Evolutionary conservation across 1,140 invertebrate genomes (phyloP), one percentile per base, ranked within the genome.

Genomic region (Sweltsa coloradensis): DNA sequence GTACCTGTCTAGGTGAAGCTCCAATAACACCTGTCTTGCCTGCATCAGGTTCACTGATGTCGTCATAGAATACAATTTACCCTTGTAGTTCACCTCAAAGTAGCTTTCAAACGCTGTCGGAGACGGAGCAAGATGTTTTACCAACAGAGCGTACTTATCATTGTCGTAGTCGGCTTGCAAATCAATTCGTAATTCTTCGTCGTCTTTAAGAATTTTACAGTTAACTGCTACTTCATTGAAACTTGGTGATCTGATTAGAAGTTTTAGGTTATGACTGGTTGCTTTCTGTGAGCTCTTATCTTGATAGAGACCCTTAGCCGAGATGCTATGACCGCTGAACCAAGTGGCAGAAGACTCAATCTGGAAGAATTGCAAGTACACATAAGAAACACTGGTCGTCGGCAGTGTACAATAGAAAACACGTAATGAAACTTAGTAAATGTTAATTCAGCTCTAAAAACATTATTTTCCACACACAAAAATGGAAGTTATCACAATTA

Each of bases 311-410:
- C 81, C 84, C 34, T 73, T 72, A 0, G 78, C 64, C 3, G 73
- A 74, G 22, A 82, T 67, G 31, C 78, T 83, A 42, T 84, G 78
- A 2, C 82, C 82, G 46, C 80, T 85, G 56, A 89, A 87, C 83
- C 83, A 87, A 0, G 77, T 72, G 0, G 81, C 82, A 3, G 72
- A 66, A 24, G 83, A 67, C 34, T 82, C 78, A 4, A 85, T 58
- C 67, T 81, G 51, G 18, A 54, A 49, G 36, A 22, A 45, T 37
- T 40, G 16, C 5, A 31, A 31, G 34, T 43, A 43, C 34, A n/a
- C n/a, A n/a, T n/a, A n/a, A n/a, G n/a, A n/a, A n/a, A n/a, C n/a
- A n/a, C n/a, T n/a, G n/a, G n/a, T n/a, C n/a, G n/a, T n/a, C n/a
- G n/a, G n/a, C n/a, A n/a, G n/a, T n/a, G n/a, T n/a, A n/a, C n/a